A percentile compares a stretch with the other conserved stretches of the same genome.
Conservation (phyloP, 2,888 invertebrate species). For the Drosophila incognita region DNA sequence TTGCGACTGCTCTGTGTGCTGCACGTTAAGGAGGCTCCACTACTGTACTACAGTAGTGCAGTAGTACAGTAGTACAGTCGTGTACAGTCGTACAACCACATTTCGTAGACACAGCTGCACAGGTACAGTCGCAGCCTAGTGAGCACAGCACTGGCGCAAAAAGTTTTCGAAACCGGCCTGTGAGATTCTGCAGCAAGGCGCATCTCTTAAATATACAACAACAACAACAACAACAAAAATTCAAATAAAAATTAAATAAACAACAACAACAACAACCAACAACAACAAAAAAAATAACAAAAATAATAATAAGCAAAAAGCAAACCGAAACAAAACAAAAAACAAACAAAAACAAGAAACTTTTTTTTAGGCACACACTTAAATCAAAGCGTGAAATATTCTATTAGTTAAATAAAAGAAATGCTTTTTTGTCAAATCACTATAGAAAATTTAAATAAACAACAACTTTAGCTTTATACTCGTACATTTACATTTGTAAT, state of each 20-base stretch:
- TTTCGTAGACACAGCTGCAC: conserved; percentile 9
- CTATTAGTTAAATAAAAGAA: conserved; percentile 74
- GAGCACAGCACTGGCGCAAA: conserved; percentile 54
- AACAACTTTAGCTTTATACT: conserved; percentile 80
- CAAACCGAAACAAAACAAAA: neutral
- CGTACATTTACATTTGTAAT: conserved; percentile 78
- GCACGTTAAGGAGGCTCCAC: conserved; percentile 12
- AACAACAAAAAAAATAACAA: conserved; percentile 10
- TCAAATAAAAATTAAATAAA: conserved; percentile 23
- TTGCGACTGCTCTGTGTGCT: conserved; percentile 25
- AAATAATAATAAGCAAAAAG: conserved; percentile 23
- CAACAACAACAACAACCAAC: conserved; percentile 24
- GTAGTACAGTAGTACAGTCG: no score
- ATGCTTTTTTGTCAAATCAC: conserved; percentile 84
- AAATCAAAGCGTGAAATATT: conserved; percentile 77
- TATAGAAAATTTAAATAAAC: conserved; percentile 65
- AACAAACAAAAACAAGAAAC: conserved; percentile 24
- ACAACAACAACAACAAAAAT: neutral
- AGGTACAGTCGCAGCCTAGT: conserved; percentile 25
- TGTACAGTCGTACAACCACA: conserved; percentile 2
- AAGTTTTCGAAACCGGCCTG: conserved; percentile 36
- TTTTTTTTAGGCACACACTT: conserved; percentile 77
- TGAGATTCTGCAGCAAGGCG: conserved; percentile 19
- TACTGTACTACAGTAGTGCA: neutral
- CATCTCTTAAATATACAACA: conserved; percentile 25